Evolutionary conservation across 2,113 vertebrate species (phyloP).

Genomic region (Dolichotis patagonum): DNA sequence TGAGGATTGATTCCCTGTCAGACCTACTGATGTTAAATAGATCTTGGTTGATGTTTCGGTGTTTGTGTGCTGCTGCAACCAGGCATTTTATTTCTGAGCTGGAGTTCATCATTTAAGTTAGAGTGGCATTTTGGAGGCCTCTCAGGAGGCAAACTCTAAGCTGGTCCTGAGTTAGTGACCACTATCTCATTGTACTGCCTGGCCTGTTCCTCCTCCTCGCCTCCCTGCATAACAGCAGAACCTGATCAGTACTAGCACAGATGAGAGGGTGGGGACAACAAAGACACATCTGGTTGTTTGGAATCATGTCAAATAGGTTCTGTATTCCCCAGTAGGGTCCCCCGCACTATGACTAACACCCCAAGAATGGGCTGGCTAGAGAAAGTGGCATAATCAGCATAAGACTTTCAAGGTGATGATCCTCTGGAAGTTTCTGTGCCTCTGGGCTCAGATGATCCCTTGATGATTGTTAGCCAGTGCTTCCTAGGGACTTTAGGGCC

Average conservation of each 20-base stretch:
- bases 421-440: conserved; percentile 32
- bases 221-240: neutral
- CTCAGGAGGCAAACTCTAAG: neutral
- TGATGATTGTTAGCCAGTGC: neutral
- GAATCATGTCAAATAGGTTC: neutral
- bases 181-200: neutral
- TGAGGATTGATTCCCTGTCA: neutral
- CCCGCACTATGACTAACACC: neutral
- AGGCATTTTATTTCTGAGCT: neutral
- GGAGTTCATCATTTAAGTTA: neutral
- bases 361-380: neutral
- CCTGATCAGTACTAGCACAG: neutral
- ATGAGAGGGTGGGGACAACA: neutral
- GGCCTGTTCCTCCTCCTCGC: neutral
- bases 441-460: conserved; percentile 23
- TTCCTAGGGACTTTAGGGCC: neutral
- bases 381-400: neutral
- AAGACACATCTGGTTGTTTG: neutral
- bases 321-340: neutral
- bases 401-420: neutral
- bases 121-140: neutral
- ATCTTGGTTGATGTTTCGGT: neutral
- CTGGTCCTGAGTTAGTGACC: neutral
- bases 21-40: neutral
- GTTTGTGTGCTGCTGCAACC: neutral